Evolutionary conservation across 2,888 invertebrate species (phyloP).

Genomic region (Melanophora roralis): DNA sequence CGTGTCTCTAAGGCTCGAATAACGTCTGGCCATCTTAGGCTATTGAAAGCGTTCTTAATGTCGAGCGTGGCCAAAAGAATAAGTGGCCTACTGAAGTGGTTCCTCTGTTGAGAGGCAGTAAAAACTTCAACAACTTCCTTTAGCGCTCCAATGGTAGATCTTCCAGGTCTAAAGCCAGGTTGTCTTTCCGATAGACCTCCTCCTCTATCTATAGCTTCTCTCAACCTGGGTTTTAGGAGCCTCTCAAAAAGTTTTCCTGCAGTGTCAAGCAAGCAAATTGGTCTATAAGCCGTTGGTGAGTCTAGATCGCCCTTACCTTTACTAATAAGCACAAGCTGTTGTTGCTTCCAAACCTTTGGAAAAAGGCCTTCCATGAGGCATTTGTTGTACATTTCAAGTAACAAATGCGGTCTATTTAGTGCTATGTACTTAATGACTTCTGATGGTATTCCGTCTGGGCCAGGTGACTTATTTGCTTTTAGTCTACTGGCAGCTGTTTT

Average conservation of each 20-base stretch:
- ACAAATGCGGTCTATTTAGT: neutral
- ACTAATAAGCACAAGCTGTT: neutral
- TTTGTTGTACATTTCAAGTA: neutral
- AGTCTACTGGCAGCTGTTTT: no score
- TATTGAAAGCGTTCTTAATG: conserved; percentile 36
- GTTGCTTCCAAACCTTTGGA: neutral
- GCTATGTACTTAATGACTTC: no score
- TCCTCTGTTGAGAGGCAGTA: neutral
- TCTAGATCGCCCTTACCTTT: neutral
- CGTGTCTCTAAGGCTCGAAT: neutral
- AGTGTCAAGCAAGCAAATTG: neutral
- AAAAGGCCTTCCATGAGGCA: neutral
- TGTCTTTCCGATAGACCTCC: conserved; percentile 6
- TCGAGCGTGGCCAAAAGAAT: conserved; percentile 29
- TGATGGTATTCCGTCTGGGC: no score
- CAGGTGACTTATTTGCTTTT: no score
- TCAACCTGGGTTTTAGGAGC: no score
- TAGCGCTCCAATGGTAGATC: conserved; percentile 19
- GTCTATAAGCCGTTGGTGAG: neutral
- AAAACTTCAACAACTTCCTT: conserved; percentile 4
- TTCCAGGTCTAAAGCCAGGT: conserved; percentile 21
- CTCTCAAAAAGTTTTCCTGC: neutral
- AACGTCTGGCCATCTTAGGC: conserved; percentile 16
- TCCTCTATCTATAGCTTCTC: no score
- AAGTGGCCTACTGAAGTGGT: conserved; percentile 3